Evolutionary conservation across 2,888 invertebrate species (phyloP).

Genomic region (Agrotis puta): DNA sequence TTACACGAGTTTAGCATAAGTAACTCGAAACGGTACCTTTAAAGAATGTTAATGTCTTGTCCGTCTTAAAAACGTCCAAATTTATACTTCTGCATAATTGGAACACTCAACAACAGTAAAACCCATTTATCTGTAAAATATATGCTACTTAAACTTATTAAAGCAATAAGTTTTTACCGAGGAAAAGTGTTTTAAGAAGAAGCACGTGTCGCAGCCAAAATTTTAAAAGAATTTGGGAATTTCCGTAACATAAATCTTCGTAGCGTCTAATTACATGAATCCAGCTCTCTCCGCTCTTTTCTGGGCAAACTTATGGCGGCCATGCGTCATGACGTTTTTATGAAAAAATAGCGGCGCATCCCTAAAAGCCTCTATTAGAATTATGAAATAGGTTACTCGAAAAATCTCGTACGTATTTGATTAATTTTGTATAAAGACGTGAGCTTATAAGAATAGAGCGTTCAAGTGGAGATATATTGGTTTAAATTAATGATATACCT

Average conservation of each 20-base stretch:
- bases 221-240: slow-evolving; percentile 86
- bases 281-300: slow-evolving; percentile 82
- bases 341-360: slow-evolving; percentile 81
- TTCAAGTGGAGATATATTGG: slow-evolving; percentile 38
- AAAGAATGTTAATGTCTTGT: neutral
- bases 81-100: slow-evolving; percentile 39
- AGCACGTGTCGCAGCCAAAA: slow-evolving; percentile 82
- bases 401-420: slow-evolving; percentile 64
- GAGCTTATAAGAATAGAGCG: slow-evolving; percentile 30
- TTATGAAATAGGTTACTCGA: slow-evolving; percentile 76
- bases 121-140: slow-evolving; percentile 62
- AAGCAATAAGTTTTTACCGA: slow-evolving; percentile 69
- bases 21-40: neutral
- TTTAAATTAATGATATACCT: slow-evolving; percentile 49
- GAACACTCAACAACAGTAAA: slow-evolving; percentile 52
- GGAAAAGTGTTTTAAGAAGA: slow-evolving; percentile 71
- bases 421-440: slow-evolving; percentile 56
- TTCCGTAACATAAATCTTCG: slow-evolving; percentile 87
- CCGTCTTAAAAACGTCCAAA: slow-evolving; percentile 2
- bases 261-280: slow-evolving; percentile 88
- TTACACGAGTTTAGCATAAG: slow-evolving; percentile 23
- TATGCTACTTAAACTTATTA: slow-evolving; percentile 64
- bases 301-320: slow-evolving; percentile 86
- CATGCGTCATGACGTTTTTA: slow-evolving; percentile 88
- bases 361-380: slow-evolving; percentile 72